phyloP scores from a whole-genome alignment of 2,113 vertebrate species.

The Cyanoderma ruficeps region DNA sequence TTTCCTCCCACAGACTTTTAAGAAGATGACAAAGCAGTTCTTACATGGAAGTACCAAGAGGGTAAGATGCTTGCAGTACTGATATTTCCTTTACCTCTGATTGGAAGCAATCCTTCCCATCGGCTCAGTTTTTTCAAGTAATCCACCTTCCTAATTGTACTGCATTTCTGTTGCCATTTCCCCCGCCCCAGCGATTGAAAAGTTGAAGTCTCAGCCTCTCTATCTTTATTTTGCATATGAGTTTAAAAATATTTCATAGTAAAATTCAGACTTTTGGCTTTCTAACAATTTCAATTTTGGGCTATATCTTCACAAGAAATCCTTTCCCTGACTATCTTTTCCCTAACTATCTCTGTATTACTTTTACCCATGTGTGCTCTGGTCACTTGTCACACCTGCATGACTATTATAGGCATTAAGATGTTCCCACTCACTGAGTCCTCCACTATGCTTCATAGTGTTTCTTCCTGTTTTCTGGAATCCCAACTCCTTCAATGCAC shows the following conservation, averaged over 20 bases:
- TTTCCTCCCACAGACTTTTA: background rate
- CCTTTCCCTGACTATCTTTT: background rate
- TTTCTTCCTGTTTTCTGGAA: background rate
- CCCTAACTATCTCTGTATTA: background rate
- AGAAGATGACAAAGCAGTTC: background rate
- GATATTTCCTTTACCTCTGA: background rate
- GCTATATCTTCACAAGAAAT: background rate
- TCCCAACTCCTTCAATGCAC: background rate
- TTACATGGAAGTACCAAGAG: background rate
- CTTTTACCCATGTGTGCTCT: background rate
- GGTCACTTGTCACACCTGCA: background rate
- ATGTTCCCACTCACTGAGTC: rapidly evolving
- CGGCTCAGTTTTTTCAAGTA: background rate
- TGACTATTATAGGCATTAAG: background rate
- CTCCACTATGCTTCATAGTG: background rate
- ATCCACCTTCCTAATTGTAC: background rate
- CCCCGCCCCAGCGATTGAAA: background rate
- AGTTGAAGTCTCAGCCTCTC: background rate
- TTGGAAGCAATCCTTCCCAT: background rate
- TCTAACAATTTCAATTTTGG: background rate
- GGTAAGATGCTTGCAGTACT: background rate
- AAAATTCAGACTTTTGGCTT: background rate
- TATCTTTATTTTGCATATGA: background rate
- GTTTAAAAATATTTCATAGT: background rate
- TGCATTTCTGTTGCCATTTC: background rate